Percentiles rank a stretch among this genome's conserved stretches.
phyloP scores from a whole-genome alignment of 2,888 invertebrate species.

The Trichogramma evanescens region DNA sequence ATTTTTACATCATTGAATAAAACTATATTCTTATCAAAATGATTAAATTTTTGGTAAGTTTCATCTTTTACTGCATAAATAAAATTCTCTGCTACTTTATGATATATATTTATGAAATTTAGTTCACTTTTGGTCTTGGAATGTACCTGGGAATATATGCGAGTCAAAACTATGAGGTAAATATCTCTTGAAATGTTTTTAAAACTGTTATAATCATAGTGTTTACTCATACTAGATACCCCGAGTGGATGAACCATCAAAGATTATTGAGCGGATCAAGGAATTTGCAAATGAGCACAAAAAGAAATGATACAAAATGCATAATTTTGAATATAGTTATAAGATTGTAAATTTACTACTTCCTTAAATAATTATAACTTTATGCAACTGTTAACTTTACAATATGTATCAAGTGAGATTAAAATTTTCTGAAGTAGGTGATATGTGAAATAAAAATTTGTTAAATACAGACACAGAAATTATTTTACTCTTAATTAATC shows the following conservation, averaged over 20 bases:
- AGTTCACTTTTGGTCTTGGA: constrained; percentile 64
- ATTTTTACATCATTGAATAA: background rate
- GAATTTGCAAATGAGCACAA: constrained; percentile 63
- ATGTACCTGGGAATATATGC: constrained; percentile 68
- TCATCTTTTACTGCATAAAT: background rate
- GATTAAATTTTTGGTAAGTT: constrained; percentile 38
- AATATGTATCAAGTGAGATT: too few relatives aligned
- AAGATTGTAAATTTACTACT: constrained; percentile 9
- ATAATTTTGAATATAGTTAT: background rate
- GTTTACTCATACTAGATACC: constrained; percentile 60
- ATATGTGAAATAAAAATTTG: background rate
- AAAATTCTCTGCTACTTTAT: constrained; percentile 2
- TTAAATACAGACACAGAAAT: background rate
- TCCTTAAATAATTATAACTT: too few relatives aligned
- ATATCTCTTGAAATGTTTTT: background rate
- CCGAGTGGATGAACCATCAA: constrained; percentile 75
- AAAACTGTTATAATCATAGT: background rate
- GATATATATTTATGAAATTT: constrained; percentile 41
- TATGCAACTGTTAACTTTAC: too few relatives aligned
- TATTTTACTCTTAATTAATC: constrained; percentile 3
- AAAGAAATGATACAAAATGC: constrained; percentile 44
- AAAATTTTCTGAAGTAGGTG: too few relatives aligned
- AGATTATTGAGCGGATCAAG: constrained; percentile 63
- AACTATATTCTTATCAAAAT: constrained; percentile 24
- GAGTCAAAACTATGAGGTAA: constrained; percentile 70